phyloP scores from a whole-genome alignment of 2,113 vertebrate genomes.

The Furnarius figulus region DNA sequence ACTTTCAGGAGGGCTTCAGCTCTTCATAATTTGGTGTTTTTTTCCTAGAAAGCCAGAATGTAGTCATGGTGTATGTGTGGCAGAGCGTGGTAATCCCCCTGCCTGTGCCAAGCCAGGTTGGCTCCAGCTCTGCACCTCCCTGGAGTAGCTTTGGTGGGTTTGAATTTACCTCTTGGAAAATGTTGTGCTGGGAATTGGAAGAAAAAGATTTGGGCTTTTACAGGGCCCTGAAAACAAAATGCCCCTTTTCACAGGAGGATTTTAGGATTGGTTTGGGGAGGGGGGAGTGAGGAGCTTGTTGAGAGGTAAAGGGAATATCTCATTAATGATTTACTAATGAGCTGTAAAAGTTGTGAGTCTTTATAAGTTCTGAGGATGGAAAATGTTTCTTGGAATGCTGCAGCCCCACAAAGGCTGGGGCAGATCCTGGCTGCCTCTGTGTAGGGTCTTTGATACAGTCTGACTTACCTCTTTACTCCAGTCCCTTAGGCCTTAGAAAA shows the following conservation, averaged over 20 bases:
- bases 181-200: background rate
- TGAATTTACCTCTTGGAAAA: conserved; percentile 22
- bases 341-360: conserved; percentile 52
- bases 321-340: conserved; percentile 58
- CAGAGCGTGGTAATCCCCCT: background rate
- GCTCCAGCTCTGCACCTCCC: background rate
- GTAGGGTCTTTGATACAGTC: conserved; percentile 72
- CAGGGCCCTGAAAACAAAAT: conserved; percentile 1
- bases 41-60: background rate
- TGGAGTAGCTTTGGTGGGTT: background rate
- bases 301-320: conserved; percentile 60
- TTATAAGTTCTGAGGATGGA: conserved; percentile 50
- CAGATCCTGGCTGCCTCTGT: conserved; percentile 62
- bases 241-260: background rate
- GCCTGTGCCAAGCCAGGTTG: background rate
- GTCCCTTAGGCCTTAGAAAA: conserved; percentile 67
- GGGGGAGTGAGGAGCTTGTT: background rate
- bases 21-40: background rate
- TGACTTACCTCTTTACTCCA: conserved; percentile 69
- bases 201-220: conserved; percentile 3
- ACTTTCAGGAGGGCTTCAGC: background rate
- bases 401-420: conserved; percentile 58
- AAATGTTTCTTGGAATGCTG: conserved; percentile 64
- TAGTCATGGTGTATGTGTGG: background rate
- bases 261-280: conserved; percentile 8